These are phyloP conservation scores for Daboia siamensis DNA, from an alignment of 2,113 vertebrate species.

Conservation along the genomic window DNA sequence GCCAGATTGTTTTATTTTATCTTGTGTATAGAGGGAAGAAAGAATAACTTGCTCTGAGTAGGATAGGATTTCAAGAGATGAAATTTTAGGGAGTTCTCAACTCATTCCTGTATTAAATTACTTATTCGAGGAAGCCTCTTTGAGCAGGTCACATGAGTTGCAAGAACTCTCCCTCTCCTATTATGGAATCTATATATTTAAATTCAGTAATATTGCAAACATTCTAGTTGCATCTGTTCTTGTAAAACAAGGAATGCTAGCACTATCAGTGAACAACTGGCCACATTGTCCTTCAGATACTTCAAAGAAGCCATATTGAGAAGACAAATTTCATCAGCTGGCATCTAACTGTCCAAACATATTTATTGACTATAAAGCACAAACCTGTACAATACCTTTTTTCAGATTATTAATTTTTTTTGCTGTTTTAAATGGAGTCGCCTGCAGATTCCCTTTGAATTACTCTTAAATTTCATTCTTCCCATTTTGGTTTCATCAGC, in stretches of 20 bases:
- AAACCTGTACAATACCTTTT: not conserved
- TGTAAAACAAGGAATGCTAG: not conserved
- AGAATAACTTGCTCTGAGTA: not conserved
- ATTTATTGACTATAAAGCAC: not conserved
- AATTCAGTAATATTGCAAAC: not conserved
- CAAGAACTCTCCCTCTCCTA: not conserved
- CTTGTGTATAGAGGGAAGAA: not conserved
- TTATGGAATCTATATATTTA: not conserved
- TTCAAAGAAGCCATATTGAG: not conserved
- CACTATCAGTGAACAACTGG: not conserved
- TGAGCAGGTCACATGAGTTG: not conserved
- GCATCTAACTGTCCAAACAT: not conserved
- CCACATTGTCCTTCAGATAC: not conserved
- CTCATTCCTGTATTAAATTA: not conserved
- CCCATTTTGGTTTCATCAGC: not conserved
- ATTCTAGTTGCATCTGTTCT: not conserved
- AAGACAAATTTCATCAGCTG: not conserved
- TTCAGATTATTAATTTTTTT: not conserved
- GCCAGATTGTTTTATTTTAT: not conserved
- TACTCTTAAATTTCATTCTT: not conserved
- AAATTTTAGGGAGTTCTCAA: not conserved
- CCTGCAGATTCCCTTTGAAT: not conserved
- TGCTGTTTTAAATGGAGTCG: not conserved
- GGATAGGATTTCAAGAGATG: not conserved
- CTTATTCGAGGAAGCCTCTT: not conserved